Percentiles rank a stretch among this genome's conserved stretches.
phyloP scores from a whole-genome alignment of 2,888 invertebrate species.

The Sesia apiformis region DNA sequence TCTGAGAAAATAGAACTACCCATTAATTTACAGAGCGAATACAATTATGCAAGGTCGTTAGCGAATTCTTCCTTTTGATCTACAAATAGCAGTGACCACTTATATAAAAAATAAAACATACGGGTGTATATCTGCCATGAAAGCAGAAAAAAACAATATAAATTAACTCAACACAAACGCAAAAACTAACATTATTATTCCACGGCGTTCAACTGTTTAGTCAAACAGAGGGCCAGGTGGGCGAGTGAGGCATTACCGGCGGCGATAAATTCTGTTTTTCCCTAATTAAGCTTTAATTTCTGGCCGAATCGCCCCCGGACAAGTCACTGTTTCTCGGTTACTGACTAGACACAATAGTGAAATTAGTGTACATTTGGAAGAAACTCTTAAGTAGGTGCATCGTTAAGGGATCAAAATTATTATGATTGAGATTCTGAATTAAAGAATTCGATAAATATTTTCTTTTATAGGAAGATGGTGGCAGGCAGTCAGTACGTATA shows the following conservation, averaged over 20 bases:
- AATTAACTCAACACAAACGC: background rate
- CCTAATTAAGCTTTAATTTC: constrained; percentile 68
- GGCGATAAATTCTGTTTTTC: constrained; percentile 68
- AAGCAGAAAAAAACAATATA: background rate
- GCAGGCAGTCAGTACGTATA: too few species aligned
- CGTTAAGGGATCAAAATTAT: too few species aligned
- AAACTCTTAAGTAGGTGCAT: too few species aligned
- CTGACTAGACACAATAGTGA: too few species aligned
- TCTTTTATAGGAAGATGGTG: too few species aligned
- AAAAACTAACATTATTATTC: background rate
- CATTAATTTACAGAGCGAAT: too few species aligned
- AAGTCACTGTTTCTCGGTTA: background rate
- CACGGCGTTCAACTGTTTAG: constrained; percentile 15
- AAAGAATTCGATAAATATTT: too few species aligned
- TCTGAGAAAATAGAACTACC: too few species aligned
- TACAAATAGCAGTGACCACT: background rate
- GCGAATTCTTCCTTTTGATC: background rate
- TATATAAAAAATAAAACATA: background rate
- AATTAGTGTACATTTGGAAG: too few species aligned
- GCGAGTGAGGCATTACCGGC: constrained; percentile 38
- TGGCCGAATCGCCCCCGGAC: constrained; percentile 10
- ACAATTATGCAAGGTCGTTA: too few species aligned
- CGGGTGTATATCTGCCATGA: background rate
- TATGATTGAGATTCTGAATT: too few species aligned
- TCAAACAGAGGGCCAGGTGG: constrained; percentile 42